These are phyloP conservation scores for Callipepla californica DNA, from an alignment of 2,113 vertebrate genomes.

Conservation along the genomic window DNA sequence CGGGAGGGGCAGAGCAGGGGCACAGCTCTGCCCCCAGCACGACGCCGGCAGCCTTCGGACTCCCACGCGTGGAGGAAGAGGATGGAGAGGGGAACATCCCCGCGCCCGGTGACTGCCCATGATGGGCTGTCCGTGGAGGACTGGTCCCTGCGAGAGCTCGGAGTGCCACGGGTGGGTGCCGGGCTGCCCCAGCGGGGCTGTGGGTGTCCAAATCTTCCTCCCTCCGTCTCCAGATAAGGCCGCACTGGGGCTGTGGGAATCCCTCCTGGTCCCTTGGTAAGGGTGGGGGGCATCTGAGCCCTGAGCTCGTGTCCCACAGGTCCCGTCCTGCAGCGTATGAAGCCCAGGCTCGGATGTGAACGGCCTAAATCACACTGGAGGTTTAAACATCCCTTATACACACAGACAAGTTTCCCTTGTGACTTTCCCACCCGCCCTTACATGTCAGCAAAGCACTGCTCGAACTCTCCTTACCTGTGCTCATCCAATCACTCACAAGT, in stretches of 20 bases:
- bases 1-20: slow-evolving; percentile 69
- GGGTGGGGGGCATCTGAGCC: not conserved
- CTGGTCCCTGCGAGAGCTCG: not conserved
- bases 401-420: too few species aligned
- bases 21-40: not conserved
- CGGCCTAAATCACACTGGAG: too few species aligned
- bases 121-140: not conserved
- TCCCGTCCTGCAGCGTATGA: not conserved
- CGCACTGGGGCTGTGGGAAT: not conserved
- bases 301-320: fast-evolving
- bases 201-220: too few species aligned
- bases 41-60: not conserved
- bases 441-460: too few species aligned
- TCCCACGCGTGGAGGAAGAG: slow-evolving; percentile 49
- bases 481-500: too few species aligned
- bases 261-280: not conserved
- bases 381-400: too few species aligned
- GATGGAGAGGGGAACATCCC: slow-evolving; percentile 15
- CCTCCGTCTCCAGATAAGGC: not conserved
- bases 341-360: too few species aligned
- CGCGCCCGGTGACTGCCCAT: fast-evolving
- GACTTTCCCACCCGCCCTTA: too few species aligned
- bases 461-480: too few species aligned
- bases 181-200: not conserved
- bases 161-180: slow-evolving; percentile 26